Base-by-base conservation (phyloP, 2,888 invertebrate species). In the Oligia latruncula region DNA sequence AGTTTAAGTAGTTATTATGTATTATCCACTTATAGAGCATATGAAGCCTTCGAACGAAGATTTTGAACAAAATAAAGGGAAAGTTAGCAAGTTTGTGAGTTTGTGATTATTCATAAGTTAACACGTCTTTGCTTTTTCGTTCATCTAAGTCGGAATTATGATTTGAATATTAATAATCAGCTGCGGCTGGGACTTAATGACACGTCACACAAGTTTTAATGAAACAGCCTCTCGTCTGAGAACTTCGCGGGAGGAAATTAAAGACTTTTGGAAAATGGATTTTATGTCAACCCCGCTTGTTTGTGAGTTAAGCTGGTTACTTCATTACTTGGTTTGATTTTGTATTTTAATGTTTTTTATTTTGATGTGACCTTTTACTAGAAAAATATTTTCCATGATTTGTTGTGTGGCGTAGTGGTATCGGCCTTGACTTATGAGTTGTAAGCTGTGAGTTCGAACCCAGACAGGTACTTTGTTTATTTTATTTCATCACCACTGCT, bases 161-260 rank as follows among this genome's bases (percentile, higher is more conserved):
- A 95, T 96, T 96, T 96, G 95, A 96, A 96, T 96, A 95, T 95
- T 96, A 95, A 96, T 96, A 95, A 95, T 95, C 95, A 95, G 85
- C 76, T 92, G 91, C 90, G 92, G 92, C 92, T 76, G 92, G 88
- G 92, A 93, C 93, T 95, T 95, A 96, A 96, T 96, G 96, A 96
- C 93, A 95, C 95, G 96, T 95, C 96, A 96, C 94, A 92, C 93
- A 96, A 96, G 95, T 96, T 96, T 95, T 95, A 96, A 96, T 96
- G 96, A 95, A 96, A 94, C 93, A 91, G 90, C 90, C 93, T 92
- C 92, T 90, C 93, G 95, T 94, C 95, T 94, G 92, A 90, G 84
- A 96, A 96, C 91, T 96, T 95, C 81, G 83, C 88, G 85, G 87
- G 87, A 92, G 93, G 93, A 93, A 95, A 95, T 96, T 95, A 95